Base-by-base conservation (phyloP, 2,888 invertebrate genomes). In the Timema podura region DNA sequence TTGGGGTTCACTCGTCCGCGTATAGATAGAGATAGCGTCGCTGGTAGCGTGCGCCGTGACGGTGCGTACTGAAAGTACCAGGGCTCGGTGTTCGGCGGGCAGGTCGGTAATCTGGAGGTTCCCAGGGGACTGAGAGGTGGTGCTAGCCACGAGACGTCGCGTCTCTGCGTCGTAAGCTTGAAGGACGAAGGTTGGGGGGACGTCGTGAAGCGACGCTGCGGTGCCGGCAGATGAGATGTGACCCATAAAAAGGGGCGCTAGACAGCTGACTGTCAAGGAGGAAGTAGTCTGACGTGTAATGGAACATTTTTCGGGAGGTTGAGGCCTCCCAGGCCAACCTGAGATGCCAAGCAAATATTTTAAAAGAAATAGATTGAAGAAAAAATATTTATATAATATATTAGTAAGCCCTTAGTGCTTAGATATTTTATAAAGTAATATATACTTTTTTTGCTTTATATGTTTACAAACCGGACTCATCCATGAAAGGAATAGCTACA, bases 101-200 rank as follows among this genome's bases (percentile, higher is more conserved):
- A 85, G 79, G 74, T 82, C 77, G 71, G 80, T 81, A 69, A 85
- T 81, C 74, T 82, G 81, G 74, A 85, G 81, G 74, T 81, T 80
- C 72, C 82, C 81, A 47, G 84, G 81, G 68, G 80, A 81, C 74
- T 80, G 79, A 57, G 85, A 84, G 47, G 83, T 84, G 30, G 84
- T 80, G 64, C 84, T 84, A 69, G 82, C 85, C 73, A 85, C 77
- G 68, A 85, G 79, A 65, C 81, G 79, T 44, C 84, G 80, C 67
- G 82, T 83, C 73, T 81, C 81, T 49, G 85, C 84, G 75, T 85
- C 84, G 79, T 82, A 85, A 70, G 83, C 84, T 78, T 85, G 85
- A 74, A 85, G 81, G 67, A 85, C 78, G 77, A 83, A 85, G 73
- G 81, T 82, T 73, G 81, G 79, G 73, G 78, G 76, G 75, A 78